Base-by-base conservation (phyloP, 2,797 vertebrate species). In the Cyclopterus lumpus region DNA sequence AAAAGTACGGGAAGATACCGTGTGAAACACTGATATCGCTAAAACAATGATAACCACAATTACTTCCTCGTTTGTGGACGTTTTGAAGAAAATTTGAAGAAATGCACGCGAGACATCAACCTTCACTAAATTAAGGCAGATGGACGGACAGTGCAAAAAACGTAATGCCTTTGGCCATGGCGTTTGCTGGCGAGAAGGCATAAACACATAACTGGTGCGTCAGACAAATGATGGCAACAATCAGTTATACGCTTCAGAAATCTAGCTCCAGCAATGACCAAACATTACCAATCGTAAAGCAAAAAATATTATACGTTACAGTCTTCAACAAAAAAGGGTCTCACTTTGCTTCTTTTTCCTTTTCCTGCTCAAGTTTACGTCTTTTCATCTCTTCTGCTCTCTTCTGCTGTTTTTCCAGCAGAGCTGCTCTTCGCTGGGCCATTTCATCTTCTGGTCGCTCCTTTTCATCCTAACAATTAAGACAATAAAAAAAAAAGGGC, bases 391-490 rank as follows among this genome's bases (percentile, higher is more conserved):
- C 97, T 69, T 98, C 97, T 0, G 93, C 92, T 83, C 97, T 93
- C 74, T 96, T 96, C 88, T 97, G 96, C 79, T 98, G 97, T 70
- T 96, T 96, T 81, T 97, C 96, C 55, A 98, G 84, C 77, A 98
- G 76, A 40, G 94, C 96, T 24, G 97, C 96, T 82, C 92, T 93
- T 81, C 95, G 94, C 78, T 96, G 96, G 3, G 96, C 97, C 97
- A 98, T 98, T 85, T 97, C 97, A 9, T 96, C 96, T 65, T 97
- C 97, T 0, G 96, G 90, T 36, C 94, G 95, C 62, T 93, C 95
- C 66, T 95, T 94, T 10, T 95, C 96, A 91, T 98, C 91, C 87
- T 91, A 67, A 38, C 22, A 46, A 78, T 11, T 36, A 69, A 66
- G 5, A 77, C 18, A 65, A 1, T 75, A 53, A 46, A 11, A 55